phyloP scores from a whole-genome alignment of 1,140 invertebrate genomes.

The Campoletis sonorensis region DNA sequence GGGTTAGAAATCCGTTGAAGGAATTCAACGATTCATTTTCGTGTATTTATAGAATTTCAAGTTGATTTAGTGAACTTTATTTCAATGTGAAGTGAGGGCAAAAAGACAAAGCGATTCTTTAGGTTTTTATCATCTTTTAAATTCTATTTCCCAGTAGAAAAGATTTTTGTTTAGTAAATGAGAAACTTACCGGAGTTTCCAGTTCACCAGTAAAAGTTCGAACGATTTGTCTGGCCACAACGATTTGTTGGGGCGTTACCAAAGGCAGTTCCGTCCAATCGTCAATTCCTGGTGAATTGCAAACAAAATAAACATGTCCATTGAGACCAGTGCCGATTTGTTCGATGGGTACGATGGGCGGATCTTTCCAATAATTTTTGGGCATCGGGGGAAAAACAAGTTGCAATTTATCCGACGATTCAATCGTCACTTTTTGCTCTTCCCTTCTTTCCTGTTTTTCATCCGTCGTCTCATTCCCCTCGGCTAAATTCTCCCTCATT shows the following conservation, averaged over 20 bases:
- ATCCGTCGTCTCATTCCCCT: not conserved
- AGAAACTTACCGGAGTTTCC: constrained; percentile 77
- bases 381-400: constrained; percentile 77
- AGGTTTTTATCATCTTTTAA: no score
- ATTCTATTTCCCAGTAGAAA: no score
- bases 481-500: not conserved
- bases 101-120: no score
- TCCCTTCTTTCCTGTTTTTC: constrained; percentile 54
- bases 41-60: no score
- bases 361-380: constrained; percentile 74
- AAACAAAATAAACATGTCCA: constrained; percentile 84
- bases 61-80: no score
- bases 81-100: no score
- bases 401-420: constrained; percentile 63
- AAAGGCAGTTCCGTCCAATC: constrained; percentile 84
- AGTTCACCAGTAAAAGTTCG: constrained; percentile 85
- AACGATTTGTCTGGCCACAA: constrained; percentile 80
- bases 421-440: constrained; percentile 66
- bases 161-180: no score
- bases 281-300: constrained; percentile 80
- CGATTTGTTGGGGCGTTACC: constrained; percentile 84
- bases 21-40: no score
- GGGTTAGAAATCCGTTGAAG: no score
- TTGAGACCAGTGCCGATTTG: constrained; percentile 82
- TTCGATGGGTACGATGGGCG: constrained; percentile 79